These are phyloP conservation scores for Phrynosoma blainvillii DNA, from an alignment of 2,113 vertebrate species.

Conservation along the genomic window DNA sequence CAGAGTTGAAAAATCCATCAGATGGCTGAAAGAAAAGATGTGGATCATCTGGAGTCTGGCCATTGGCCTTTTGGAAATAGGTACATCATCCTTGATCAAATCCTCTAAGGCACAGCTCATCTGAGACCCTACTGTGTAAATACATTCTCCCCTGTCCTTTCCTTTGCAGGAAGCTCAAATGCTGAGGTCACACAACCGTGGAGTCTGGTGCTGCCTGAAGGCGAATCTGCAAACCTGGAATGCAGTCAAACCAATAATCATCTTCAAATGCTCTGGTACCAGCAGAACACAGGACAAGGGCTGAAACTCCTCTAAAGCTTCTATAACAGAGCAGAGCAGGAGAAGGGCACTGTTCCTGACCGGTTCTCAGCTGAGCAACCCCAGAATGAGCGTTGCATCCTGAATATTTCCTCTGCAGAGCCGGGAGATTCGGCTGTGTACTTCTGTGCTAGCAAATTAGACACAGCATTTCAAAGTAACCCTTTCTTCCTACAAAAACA, in stretches of 20 bases:
- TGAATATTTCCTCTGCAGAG: background rate
- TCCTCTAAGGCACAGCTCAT: background rate
- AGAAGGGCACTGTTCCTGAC: background rate
- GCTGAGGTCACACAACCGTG: slow-evolving; percentile 29
- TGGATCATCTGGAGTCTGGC: slow-evolving; percentile 4
- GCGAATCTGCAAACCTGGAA: background rate
- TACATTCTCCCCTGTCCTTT: background rate
- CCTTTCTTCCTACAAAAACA: slow-evolving; percentile 16
- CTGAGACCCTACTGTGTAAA: background rate
- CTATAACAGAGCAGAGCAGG: too few species aligned
- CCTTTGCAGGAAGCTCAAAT: background rate
- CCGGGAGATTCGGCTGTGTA: background rate
- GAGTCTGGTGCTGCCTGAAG: background rate
- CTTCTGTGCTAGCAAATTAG: slow-evolving; percentile 31
- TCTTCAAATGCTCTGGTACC: background rate
- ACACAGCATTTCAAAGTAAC: slow-evolving; percentile 7
- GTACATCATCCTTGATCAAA: slow-evolving; percentile 12
- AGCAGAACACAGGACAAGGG: background rate
- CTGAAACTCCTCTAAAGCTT: slow-evolving; percentile 24
- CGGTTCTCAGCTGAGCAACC: background rate
- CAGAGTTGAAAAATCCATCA: background rate
- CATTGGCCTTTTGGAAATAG: slow-evolving; percentile 24
- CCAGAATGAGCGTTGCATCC: background rate
- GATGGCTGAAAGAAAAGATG: background rate
- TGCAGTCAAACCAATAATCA: slow-evolving; percentile 18